A percentile compares a stretch with the other conserved stretches of the same genome.
Conservation (phyloP, 1,140 invertebrate species). For the Trichonephila clavata region DNA sequence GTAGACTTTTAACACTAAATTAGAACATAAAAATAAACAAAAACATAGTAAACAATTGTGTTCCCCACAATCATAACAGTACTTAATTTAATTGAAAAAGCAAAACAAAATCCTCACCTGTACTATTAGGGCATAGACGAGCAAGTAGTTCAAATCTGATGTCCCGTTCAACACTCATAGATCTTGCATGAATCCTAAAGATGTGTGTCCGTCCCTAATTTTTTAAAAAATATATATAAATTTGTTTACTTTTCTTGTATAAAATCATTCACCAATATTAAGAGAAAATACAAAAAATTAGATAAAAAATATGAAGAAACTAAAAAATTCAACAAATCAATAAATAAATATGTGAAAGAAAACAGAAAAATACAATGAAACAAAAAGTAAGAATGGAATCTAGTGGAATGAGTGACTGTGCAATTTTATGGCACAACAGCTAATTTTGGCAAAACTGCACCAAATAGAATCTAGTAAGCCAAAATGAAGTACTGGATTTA, state of each 20-base stretch:
- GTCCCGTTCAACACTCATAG: slow-evolving; percentile 99
- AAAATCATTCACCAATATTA: too few relatives aligned
- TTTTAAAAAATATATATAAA: neutral
- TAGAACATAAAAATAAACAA: neutral
- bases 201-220: slow-evolving; percentile 94
- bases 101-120: slow-evolving; percentile 84
- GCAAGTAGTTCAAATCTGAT: slow-evolving; percentile 98
- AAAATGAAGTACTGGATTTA: too few relatives aligned
- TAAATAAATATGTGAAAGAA: neutral
- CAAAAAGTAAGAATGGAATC: too few relatives aligned
- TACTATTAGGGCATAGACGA: slow-evolving; percentile 98
- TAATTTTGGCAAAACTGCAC: too few relatives aligned
- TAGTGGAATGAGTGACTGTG: too few relatives aligned
- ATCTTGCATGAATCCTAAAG: slow-evolving; percentile 99
- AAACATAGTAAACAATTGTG: too few relatives aligned
- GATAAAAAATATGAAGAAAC: neutral
- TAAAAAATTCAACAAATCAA: neutral
- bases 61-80: too few relatives aligned
- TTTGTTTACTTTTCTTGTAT: too few relatives aligned
- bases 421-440: too few relatives aligned
- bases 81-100: neutral
- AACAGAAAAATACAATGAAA: too few relatives aligned
- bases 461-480: too few relatives aligned
- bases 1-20: neutral
- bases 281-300: too few relatives aligned